Conservation (phyloP, 1,140 invertebrate genomes). For the Proales similis region DNA sequence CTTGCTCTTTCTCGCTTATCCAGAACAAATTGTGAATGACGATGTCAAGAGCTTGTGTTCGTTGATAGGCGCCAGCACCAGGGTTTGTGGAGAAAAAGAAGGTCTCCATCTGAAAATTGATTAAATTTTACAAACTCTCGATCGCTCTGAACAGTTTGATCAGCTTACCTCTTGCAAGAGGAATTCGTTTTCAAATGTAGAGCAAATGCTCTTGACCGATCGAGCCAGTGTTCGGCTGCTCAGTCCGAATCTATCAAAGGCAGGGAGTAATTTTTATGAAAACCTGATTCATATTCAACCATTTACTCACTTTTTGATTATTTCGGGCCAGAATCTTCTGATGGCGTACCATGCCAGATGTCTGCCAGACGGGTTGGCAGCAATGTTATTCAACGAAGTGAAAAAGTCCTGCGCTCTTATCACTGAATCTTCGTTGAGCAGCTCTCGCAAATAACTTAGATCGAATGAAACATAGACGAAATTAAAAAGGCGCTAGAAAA, state of each 20-base stretch:
- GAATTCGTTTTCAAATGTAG: conserved; percentile 13
- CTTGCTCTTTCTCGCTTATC: conserved; percentile 20
- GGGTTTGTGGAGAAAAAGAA: conserved; percentile 27
- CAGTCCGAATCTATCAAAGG: conserved; percentile 14
- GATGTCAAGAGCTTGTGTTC: conserved; percentile 19
- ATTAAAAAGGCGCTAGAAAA: neutral
- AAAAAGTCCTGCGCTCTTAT: conserved; percentile 36
- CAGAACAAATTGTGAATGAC: conserved; percentile 25
- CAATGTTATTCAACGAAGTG: neutral
- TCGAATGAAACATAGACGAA: too few species aligned
- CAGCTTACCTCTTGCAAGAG: conserved; percentile 2
- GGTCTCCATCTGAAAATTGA: neutral
- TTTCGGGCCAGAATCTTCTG: conserved; percentile 9
- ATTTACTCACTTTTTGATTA: neutral
- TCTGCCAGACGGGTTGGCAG: conserved; percentile 18
- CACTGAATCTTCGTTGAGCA: neutral
- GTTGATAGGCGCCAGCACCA: neutral
- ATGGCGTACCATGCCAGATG: conserved; percentile 21
- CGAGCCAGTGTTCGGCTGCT: conserved; percentile 20
- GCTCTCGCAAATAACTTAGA: conserved; percentile 14
- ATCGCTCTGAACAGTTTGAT: neutral
- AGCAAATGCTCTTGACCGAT: conserved; percentile 26
- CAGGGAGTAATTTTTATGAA: neutral
- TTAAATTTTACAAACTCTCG: neutral
- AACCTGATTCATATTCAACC: neutral